Evolutionary conservation across 2,113 vertebrate species (phyloP), one percentile per base, ranked within the genome.

Genomic region (Cebus imitator): DNA sequence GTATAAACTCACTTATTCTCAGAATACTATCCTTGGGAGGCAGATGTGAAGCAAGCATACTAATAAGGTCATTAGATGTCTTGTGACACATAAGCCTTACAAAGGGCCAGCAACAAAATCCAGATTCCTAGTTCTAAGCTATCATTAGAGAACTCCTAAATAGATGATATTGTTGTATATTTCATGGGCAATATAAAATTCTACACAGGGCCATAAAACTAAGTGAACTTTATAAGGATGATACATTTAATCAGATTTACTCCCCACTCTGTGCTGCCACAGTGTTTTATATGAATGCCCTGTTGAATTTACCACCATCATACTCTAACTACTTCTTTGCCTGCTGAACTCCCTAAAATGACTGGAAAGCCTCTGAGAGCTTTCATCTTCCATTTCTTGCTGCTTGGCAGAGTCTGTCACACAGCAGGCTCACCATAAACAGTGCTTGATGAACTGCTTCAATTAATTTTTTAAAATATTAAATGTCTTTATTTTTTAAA

Each of bases 401-500:
- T 14, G 27, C 20, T 32, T 40, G 64, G 23, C 70, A 40, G 5
- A 64, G 76, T 55, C 75, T 72, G 25, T 16, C 16, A 90, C 13
- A 86, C 0, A 79, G 5, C 20, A 75, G 32, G 18, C 50, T 81
- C 12, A 40, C 27, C 17, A 73, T 16, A 43, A 83, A 73, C 61
- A 87, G 0, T 72, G 20, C 10, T 14, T 82, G 45, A 50, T 66
- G 18, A 91, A 83, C 7, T 87, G 8, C 10, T 55, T 72, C 20
- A 61, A 92, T 27, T 89, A 50, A 48, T 68, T 94, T 95, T 89
- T 95, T 40, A 55, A 97, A 86, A 20, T 80, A 78, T 14, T 57
- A 91, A 48, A 78, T 5, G 10, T 32, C 83, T 91, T 86, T 66
- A 66, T 43, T 96, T 94, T 94, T 95, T 25, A 91, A 95, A 82